phyloP scores from a whole-genome alignment of 2,113 vertebrate species.

The Balaenoptera acutorostrata region DNA sequence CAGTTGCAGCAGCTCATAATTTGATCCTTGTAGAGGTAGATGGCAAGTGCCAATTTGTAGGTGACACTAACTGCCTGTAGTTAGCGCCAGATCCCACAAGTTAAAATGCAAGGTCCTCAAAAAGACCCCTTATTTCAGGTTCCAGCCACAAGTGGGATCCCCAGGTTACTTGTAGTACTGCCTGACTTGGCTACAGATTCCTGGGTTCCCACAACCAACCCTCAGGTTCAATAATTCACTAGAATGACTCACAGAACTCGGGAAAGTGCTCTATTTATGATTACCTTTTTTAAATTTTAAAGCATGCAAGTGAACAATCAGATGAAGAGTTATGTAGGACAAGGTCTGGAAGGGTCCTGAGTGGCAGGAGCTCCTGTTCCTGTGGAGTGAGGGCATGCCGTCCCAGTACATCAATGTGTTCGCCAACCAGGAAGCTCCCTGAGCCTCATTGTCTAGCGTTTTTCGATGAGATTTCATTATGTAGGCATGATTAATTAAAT shows the following conservation, averaged over 20 bases:
- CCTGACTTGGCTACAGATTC: neutral
- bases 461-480: neutral
- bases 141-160: neutral
- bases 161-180: neutral
- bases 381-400: neutral
- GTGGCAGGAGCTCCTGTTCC: neutral
- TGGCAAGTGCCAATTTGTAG: no score
- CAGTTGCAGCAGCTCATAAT: no score
- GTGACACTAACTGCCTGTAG: neutral
- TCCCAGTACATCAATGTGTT: neutral
- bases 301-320: neutral
- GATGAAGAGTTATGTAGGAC: neutral
- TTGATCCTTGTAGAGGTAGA: no score
- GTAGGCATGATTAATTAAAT: neutral
- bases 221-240: neutral
- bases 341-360: neutral
- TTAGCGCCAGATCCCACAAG: neutral
- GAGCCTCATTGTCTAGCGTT: neutral
- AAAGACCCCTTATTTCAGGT: neutral
- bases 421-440: neutral
- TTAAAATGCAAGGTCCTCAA: neutral
- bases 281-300: neutral
- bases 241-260: neutral
- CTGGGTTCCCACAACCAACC: neutral
- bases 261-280: neutral